Percentiles rank a stretch among this genome's conserved stretches.
Evolutionary conservation across 2,797 vertebrate genomes (phyloP).

Genomic region (Xenops minutus): DNA sequence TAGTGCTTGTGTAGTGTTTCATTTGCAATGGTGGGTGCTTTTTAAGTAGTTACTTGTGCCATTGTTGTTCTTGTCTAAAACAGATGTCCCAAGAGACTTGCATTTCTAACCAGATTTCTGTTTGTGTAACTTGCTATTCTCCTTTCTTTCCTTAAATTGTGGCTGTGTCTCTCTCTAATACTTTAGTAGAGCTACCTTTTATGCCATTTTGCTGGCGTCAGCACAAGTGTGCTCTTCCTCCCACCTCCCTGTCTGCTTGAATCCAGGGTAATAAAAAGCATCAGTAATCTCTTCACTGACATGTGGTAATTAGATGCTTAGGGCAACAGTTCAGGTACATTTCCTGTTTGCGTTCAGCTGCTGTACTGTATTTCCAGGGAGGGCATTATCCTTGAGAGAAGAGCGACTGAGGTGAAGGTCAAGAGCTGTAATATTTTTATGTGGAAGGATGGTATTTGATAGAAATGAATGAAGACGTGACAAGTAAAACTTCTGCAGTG

Average conservation of each 20-base stretch:
- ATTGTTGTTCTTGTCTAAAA: not conserved
- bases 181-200: not conserved
- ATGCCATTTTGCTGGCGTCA: not conserved
- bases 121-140: not conserved
- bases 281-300: not conserved
- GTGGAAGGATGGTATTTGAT: not conserved
- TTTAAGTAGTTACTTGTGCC: not conserved
- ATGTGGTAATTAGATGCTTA: not conserved
- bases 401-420: not conserved
- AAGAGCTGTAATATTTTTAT: not conserved
- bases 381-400: not conserved
- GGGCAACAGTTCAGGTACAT: not conserved
- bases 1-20: not conserved
- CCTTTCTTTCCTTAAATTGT: not conserved
- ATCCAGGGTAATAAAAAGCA: not conserved
- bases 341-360: not conserved
- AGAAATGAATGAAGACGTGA: not conserved
- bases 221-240: not conserved
- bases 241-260: not conserved
- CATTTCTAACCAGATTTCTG: not conserved
- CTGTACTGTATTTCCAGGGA: not conserved
- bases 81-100: not conserved
- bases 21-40: not conserved
- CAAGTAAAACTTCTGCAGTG: not conserved
- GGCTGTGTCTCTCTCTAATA: not conserved